Base-by-base conservation (phyloP, 2,113 vertebrate genomes). In the Dicaeum eximium region DNA sequence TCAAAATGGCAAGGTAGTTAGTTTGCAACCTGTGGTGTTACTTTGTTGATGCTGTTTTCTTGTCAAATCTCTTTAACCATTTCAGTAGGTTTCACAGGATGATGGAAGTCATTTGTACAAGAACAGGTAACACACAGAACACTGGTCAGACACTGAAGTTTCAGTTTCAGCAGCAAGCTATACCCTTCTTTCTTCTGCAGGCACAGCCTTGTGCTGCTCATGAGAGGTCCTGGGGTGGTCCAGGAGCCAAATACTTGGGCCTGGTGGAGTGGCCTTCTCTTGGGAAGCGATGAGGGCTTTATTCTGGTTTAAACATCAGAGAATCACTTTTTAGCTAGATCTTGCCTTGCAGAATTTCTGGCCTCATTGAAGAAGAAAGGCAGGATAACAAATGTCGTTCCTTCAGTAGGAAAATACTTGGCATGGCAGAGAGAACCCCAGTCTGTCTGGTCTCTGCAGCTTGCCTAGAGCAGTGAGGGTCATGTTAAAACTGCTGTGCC, bases 151-250 rank as follows among this genome's bases (percentile, higher is more conserved):
- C 24, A 17, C 8, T 15, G n/a, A 60, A 44, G 61, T 33, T 90
- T 58, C 22, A 18, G 30, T 84, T 58, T 79, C 40, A 60, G 61
- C 37, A 69, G 74, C 8, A 15, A 54, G 53, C 60, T 48, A 24
- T 18, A 13, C 27, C 44, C 7, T 58, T 50, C 9, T 33, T 51
- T 70, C 35, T 77, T 42, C 62, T 38, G 27, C 12, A 1, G 14
- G 3, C 1, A 1, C 11, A 10, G 33, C 2, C 0, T 66, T 30
- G 40, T 19, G 78, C 60, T 62, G 45, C 53, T 73, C 0, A 0
- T 14, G 47, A 19, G 54, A 21, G 22, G 10, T 73, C 23, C 24
- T 60, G 56, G 13, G 51, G 7, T 84, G 24, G 7, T 30, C 50
- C 6, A 4, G 25, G 16, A 72, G 48, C 15, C 2, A 3, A 74